phyloP scores from a whole-genome alignment of 2,113 vertebrate genomes.

The Lamprologus ornatipinnis region DNA sequence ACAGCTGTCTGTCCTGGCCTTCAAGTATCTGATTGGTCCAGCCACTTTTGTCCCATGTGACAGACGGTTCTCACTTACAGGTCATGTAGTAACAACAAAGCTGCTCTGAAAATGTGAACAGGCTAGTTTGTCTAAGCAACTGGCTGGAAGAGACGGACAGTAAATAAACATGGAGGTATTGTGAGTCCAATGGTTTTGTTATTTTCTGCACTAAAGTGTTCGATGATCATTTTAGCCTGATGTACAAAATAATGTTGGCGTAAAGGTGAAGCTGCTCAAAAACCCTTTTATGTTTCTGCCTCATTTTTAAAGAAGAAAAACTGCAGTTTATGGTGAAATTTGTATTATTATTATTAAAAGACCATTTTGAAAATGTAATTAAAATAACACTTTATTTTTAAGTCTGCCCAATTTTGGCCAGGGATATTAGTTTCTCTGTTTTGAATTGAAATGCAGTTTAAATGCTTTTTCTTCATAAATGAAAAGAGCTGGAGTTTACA shows the following conservation, averaged over 20 bases:
- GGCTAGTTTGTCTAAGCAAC: not conserved
- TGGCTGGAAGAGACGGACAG: not conserved
- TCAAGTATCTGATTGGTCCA: not conserved
- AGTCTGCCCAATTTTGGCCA: not conserved
- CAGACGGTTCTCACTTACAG: no score
- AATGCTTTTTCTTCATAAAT: not conserved
- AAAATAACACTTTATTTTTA: not conserved
- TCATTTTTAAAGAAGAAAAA: not conserved
- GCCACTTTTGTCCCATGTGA: no score
- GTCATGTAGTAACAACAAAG: no score
- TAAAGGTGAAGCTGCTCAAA: not conserved
- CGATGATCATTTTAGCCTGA: not conserved
- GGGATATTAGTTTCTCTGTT: not conserved
- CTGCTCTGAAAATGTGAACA: not conserved
- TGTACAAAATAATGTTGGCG: not conserved
- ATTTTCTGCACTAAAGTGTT: not conserved
- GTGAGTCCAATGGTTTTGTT: not conserved
- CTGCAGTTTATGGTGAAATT: not conserved
- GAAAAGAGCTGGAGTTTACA: not conserved
- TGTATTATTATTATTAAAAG: not conserved
- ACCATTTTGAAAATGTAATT: not conserved
- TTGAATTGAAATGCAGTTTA: not conserved
- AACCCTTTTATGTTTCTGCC: not conserved
- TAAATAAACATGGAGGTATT: not conserved
- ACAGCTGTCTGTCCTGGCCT: not conserved